Percentiles rank a stretch among this genome's conserved stretches.
These are phyloP conservation scores for Callipepla squamata DNA, from an alignment of 2,113 vertebrate genomes.

Conservation along the genomic window DNA sequence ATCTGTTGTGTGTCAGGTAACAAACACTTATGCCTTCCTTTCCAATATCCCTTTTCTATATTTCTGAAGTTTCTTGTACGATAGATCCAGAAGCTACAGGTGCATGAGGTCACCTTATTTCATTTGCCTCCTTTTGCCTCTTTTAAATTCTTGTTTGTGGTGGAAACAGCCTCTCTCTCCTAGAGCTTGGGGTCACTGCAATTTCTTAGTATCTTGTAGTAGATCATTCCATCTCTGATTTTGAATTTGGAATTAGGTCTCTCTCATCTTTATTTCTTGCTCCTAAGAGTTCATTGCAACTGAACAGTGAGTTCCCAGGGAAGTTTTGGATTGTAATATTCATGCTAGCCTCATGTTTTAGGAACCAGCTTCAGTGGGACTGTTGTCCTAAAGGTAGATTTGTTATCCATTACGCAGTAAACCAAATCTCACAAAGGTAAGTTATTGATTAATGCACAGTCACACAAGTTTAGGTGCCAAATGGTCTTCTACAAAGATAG, in stretches of 20 bases:
- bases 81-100: not conserved
- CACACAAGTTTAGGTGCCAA: too few species aligned
- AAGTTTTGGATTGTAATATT: not conserved
- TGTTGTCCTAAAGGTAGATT: too few species aligned
- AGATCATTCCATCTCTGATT: not conserved
- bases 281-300: not conserved
- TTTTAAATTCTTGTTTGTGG: not conserved
- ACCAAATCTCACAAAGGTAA: too few species aligned
- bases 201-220: accelerated
- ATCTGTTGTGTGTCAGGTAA: not conserved
- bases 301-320: not conserved
- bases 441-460: too few species aligned
- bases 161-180: not conserved
- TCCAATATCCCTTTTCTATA: not conserved
- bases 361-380: not conserved
- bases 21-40: not conserved
- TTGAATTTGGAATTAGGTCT: not conserved
- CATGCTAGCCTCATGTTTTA: not conserved
- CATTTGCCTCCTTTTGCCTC: not conserved
- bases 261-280: not conserved
- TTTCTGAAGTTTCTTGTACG: not conserved
- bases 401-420: too few species aligned
- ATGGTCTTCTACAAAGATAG: too few species aligned
- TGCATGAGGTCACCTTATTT: not conserved
- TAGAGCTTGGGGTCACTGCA: not conserved